These are phyloP conservation scores for Oreotrochilus melanogaster DNA, from an alignment of 2,113 vertebrate species.

Conservation along the genomic window DNA sequence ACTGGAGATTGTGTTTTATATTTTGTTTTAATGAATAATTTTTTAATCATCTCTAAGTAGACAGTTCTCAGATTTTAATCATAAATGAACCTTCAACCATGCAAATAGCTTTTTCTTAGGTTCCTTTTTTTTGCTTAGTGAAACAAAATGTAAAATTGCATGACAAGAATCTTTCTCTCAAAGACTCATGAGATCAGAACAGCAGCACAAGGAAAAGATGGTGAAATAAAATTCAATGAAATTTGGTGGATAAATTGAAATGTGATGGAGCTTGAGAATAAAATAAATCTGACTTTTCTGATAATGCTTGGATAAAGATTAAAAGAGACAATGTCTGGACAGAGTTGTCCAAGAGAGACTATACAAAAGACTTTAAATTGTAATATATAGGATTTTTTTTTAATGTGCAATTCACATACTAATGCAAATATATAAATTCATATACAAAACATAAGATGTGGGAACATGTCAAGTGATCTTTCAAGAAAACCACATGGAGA, in stretches of 20 bases:
- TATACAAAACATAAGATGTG: not conserved
- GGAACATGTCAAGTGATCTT: not conserved
- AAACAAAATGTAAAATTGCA: not conserved
- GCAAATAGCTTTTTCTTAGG: rapidly evolving
- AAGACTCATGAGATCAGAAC: not conserved
- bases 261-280: not conserved
- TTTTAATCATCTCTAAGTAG: not conserved
- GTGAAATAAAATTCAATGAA: not conserved
- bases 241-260: not conserved
- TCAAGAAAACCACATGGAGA: not conserved
- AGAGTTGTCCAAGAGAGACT: not conserved
- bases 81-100: not conserved
- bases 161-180: not conserved
- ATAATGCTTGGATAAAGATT: not conserved
- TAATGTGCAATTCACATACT: not conserved
- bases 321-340: not conserved
- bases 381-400: not conserved
- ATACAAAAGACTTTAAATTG: not conserved
- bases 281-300: not conserved
- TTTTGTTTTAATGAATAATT: not conserved
- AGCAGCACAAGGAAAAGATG: not conserved
- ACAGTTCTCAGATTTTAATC: not conserved
- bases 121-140: not conserved
- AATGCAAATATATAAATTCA: not conserved
- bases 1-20: not conserved